Percentiles rank a stretch among this genome's conserved stretches.
Evolutionary conservation across 2,113 vertebrate genomes (phyloP).

Genomic region (Lynx canadensis): DNA sequence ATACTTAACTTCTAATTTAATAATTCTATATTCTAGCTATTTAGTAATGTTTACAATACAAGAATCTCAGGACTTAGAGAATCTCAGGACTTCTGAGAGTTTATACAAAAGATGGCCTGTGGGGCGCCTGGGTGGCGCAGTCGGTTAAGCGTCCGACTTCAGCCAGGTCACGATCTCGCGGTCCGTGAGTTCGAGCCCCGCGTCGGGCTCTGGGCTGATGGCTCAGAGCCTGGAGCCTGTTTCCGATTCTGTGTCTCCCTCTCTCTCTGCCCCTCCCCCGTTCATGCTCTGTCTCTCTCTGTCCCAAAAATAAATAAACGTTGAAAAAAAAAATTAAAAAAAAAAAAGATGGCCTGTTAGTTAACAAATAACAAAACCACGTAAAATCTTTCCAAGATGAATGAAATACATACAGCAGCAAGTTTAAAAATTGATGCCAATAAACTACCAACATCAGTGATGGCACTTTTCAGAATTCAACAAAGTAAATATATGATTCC

Average conservation of each 20-base stretch:
- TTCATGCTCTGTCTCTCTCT: no score
- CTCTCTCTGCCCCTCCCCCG: no score
- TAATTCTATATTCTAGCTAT: neutral
- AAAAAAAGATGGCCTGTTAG: neutral
- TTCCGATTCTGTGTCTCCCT: no score
- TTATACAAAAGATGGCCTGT: neutral
- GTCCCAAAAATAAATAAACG: no score
- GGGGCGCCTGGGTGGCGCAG: no score
- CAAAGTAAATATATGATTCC: neutral
- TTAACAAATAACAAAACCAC: neutral
- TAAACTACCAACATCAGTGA: neutral
- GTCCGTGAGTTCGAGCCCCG: no score
- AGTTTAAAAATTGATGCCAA: neutral
- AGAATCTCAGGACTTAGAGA: neutral
- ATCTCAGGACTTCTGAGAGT: neutral
- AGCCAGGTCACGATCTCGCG: no score
- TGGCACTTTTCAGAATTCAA: neutral
- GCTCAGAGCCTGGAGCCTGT: no score
- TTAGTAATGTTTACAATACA: neutral
- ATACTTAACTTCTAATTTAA: neutral
- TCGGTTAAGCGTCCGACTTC: no score
- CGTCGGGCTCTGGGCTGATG: no score
- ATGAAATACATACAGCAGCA: neutral
- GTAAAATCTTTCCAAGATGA: neutral
- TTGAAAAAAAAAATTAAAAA: no score